Evolutionary conservation across 2,113 vertebrate species (phyloP), one percentile per base, ranked within the genome.

Genomic region (Eurypyga helias): DNA sequence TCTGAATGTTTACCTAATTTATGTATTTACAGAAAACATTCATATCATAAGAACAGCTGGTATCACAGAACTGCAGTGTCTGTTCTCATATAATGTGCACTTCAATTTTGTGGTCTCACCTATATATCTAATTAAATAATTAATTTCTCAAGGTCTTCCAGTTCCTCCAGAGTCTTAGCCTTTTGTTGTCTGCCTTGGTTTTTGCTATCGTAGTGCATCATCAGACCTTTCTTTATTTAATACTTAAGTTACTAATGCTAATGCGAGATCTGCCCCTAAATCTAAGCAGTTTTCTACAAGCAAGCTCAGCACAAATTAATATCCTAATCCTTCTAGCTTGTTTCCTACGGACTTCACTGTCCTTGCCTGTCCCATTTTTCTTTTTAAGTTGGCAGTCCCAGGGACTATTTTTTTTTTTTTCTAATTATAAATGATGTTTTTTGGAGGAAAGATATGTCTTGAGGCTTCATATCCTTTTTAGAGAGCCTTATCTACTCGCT

Each of bases 251-350:
- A 29, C 25, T 43, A 26, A 49, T 33, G 52, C 41, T 48, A 54
- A 45, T 9, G 11, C 14, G 10, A 87, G 7, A 54, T 62, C 11
- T 84, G 21, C 1, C 1, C 3, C 6, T 2, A 10, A 60, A 4
- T 29, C 43, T 41, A 66, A 84, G 43, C 10, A 90, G 13, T 20
- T 79, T 81, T 76, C 26, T 20, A 73, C 11, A 41, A 78, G 5
- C 4, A 73, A 91, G 43, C 11, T 87, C 31, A 78, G 3, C 24
- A 79, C 19, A 79, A 84, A 72, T 7, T 7, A 23, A 2, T 51
- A 65, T 1, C 1, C 45, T 71, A 57, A 75, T 3, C n/a, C 45
- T 65, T 62, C 29, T 51, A 46, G 17, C 2, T 29, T 31, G 23
- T 55, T 82, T 87, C 52, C 54, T 71, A 34, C 10, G 11, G 87